Base-by-base conservation (phyloP, 2,888 invertebrate species). In the Pristionchus maxplancki region DNA sequence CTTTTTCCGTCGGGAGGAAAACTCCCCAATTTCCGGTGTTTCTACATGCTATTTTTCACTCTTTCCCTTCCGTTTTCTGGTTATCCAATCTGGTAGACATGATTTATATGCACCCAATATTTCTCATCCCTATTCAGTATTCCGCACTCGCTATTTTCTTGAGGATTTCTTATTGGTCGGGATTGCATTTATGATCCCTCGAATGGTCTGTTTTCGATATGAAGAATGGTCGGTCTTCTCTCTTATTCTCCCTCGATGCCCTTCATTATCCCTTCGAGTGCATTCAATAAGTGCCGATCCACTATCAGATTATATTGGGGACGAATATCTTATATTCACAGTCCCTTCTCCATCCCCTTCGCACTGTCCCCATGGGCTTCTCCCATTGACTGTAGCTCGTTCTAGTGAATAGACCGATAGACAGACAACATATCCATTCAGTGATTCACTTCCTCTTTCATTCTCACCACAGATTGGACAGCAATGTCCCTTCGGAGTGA, bases 401-500 rank as follows among this genome's bases (percentile, higher is more conserved):
- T 53, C 15, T 20, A n/a, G n/a, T 58, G 58, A n/a, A 58, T 58
- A 58, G n/a, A 24, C n/a, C 24, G 58, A 44, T 11, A 9, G 44
- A 6, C 44, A n/a, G 8, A 44, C 44, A 44, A 44, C 44, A 44
- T 44, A 11, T n/a, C 58, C 58, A 58, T 58, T 58, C 58, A 58
- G 6, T 6, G n/a, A 58, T 58, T 58, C 58, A 58, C 58, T 58
- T 58, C 58, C 58, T 58, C 24, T 20, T 58, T n/a, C 9, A 24
- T 24, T 2, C 88, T 58, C 31, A 90, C 90, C 92, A 84, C 92
- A 92, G 40, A 90, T 74, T n/a, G 89, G 83, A 85, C 92, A 92
- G 84, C 92, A 92, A 87, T 91, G 91, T 15, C 92, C 92, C 37
- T 89, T 88, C 4, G 91, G 91, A 1, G 71, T 71, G 28, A 92